Base-by-base conservation (phyloP, 2,888 invertebrate species). In the Macrosoma leucophasiata region DNA sequence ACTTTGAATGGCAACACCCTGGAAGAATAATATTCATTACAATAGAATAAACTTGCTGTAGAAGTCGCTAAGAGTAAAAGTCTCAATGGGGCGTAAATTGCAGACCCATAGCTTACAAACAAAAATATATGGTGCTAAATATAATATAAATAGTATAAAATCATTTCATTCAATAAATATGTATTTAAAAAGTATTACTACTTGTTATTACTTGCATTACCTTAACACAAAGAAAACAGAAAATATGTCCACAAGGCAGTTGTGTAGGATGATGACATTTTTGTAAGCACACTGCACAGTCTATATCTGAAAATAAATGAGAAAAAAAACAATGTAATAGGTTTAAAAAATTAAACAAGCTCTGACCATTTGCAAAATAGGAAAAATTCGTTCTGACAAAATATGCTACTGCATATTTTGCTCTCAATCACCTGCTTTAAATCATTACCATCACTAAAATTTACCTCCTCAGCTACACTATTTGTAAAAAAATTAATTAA, bases 221-320 rank as follows among this genome's bases (percentile, higher is more conserved):
- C 84, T 98, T 98, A 2, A 96, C 92, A 72, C 97, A 98, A 4
- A 98, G 86, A 68, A 94, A 98, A 74, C 97, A 98, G 72, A 98
- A 98, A 40, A 97, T 89, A 67, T 98, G 98, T n/a, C 91, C 91
- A 72, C 97, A 98, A 0, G 97, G 97, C 27, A 98, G 85, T 59
- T 91, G 89, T 1, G 96, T 94, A n/a, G 97, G 97, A 76, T 96
- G 94, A 46, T 96, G 89, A 63, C 93, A 95, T 17, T 89, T 88
- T 79, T 96, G 96, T 31, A 97, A 86, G 63, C 97, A 98, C 22
- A 98, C 93, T 4, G 97, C 93, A 82, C 97, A 98, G 65, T 97
- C 96, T 46, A 55, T 59, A 37, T 69, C 81, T 55, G 48, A 28
- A 47, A 49, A 21, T 18, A 10, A 29, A 9, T 4, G 17, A 27